These are phyloP conservation scores for Baccha elongata DNA, from an alignment of 2,888 invertebrate genomes.

Conservation along the genomic window DNA sequence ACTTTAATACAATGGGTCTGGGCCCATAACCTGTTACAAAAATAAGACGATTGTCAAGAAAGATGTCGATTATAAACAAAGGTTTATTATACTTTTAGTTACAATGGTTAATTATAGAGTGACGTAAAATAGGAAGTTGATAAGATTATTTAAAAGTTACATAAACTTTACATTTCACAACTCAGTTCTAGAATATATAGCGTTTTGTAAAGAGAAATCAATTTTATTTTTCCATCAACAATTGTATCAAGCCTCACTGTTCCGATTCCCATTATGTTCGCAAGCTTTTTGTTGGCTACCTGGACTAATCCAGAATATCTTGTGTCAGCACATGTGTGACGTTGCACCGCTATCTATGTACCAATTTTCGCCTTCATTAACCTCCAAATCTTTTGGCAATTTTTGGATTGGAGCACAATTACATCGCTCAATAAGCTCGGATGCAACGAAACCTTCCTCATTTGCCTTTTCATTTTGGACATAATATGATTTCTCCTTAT, in stretches of 20 bases:
- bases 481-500: background rate
- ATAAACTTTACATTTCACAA: too few relatives aligned
- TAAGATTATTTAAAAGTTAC: too few relatives aligned
- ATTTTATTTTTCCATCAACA: slow-evolving; percentile 2
- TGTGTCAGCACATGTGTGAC: background rate
- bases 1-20: background rate
- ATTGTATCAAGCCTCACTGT: slow-evolving; percentile 14
- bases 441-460: slow-evolving; percentile 19
- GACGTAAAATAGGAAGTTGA: too few relatives aligned
- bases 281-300: slow-evolving; percentile 21
- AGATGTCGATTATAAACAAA: too few relatives aligned
- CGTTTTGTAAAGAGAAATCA: slow-evolving; percentile 3
- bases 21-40: background rate
- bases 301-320: slow-evolving; percentile 22
- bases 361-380: background rate
- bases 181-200: slow-evolving; percentile 10
- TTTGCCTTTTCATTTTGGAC: background rate
- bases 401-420: background rate
- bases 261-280: slow-evolving; percentile 14
- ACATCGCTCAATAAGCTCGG: background rate
- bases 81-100: too few relatives aligned
- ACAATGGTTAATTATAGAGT: too few relatives aligned
- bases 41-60: background rate
- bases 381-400: background rate
- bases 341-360: slow-evolving; percentile 1